A percentile compares a stretch with the other conserved stretches of the same genome.
Evolutionary conservation across 2,113 vertebrate genomes (phyloP).

Genomic region (Gnathonemus longibarbis): DNA sequence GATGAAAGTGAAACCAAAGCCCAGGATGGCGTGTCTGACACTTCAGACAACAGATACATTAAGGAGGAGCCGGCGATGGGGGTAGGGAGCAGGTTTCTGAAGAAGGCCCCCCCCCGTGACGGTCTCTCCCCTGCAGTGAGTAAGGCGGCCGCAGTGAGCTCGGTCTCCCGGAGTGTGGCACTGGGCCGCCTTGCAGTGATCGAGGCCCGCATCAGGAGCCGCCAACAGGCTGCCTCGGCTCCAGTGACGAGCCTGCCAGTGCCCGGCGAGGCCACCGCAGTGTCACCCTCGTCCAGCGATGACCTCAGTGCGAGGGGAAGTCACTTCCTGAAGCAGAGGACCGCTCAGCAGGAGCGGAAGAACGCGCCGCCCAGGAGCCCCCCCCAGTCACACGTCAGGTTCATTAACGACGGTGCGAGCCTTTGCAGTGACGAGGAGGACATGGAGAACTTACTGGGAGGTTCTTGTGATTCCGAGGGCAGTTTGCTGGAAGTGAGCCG

Average conservation of each 20-base stretch:
- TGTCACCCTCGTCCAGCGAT: constrained; percentile 28
- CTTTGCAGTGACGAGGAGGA: constrained; percentile 68
- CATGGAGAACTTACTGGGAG: constrained; percentile 50
- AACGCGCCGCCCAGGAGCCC: neutral
- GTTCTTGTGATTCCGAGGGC: constrained; percentile 32
- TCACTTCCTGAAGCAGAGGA: constrained; percentile 58
- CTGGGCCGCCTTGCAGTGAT: constrained; percentile 59
- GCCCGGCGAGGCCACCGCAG: neutral
- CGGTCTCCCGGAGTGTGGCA: constrained; percentile 35
- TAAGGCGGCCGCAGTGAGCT: constrained; percentile 24
- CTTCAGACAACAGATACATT: neutral
- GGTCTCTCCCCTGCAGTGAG: constrained; percentile 31
- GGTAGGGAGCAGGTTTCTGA: constrained; percentile 59
- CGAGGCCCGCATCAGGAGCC: constrained; percentile 54
- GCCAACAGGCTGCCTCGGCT: constrained; percentile 26
- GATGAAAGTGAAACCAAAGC: constrained; percentile 18
- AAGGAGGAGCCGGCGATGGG: constrained; percentile 27
- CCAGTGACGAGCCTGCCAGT: neutral
- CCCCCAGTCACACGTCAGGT: neutral
- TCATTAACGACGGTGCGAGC: constrained; percentile 19
- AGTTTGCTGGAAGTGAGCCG: neutral
- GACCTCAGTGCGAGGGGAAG: constrained; percentile 21
- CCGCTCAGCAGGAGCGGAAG: constrained; percentile 1
- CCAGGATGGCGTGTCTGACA: neutral
- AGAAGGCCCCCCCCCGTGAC: constrained; percentile 40